Evolutionary conservation across 2,888 invertebrate genomes (phyloP).

Genomic region (Rhopalosiphum nymphaeae): DNA sequence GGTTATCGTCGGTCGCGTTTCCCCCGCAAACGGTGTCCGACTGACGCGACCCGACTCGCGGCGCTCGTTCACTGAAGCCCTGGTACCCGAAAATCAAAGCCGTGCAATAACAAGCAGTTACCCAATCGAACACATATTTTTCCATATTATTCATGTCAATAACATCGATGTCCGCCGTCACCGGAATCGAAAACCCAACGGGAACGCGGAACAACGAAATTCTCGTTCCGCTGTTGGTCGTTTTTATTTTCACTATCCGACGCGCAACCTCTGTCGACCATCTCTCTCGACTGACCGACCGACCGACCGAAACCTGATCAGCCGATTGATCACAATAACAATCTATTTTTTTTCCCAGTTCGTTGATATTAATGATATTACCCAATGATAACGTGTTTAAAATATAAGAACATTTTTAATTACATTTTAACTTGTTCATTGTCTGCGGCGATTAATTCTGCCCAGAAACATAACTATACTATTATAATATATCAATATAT

Average conservation of each 20-base stretch:
- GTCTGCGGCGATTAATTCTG: not conserved
- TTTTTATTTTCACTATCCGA: not conserved
- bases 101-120: conserved; percentile 26
- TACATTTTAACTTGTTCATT: not conserved
- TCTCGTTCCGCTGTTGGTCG: not conserved
- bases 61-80: not conserved
- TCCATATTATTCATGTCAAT: conserved; percentile 2
- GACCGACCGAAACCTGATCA: not conserved
- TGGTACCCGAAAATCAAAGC: conserved; percentile 44
- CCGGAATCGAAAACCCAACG: not conserved
- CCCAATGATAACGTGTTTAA: not conserved
- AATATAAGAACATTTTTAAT: not conserved
- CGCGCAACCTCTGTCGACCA: not conserved
- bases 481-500: not conserved
- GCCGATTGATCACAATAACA: not conserved
- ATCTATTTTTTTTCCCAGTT: not conserved
- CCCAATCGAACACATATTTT: conserved; percentile 8
- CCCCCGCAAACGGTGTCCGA: conserved; percentile 26
- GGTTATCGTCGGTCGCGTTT: not conserved
- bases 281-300: not conserved
- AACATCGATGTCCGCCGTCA: not conserved
- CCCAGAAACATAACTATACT: not conserved
- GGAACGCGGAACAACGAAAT: not conserved
- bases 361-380: too few relatives aligned
- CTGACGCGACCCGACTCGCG: not conserved